Base-by-base conservation (phyloP, 2,797 vertebrate species). In the Ammospiza maritima region DNA sequence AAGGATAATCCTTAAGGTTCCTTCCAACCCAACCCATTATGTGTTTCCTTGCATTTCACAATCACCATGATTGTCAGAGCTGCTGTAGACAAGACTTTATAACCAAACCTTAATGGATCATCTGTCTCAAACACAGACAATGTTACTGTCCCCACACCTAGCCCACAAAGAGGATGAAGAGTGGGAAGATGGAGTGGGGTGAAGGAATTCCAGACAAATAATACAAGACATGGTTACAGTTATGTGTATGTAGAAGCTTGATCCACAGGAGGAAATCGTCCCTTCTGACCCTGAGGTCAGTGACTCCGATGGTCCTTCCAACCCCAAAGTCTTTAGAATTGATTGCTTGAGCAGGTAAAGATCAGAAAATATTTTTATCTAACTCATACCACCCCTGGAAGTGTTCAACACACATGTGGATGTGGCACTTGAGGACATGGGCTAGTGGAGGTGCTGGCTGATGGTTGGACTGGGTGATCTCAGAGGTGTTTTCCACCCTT, bases 361-460 rank as follows among this genome's bases (percentile, higher is more conserved):
- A 36, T 19, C 44, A 32, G 21, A 26, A 45, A 22, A 40, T 5
- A 8, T 42, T 67, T 83, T 38, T 29, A 40, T 53, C 34, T 16
- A 36, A 36, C 6, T n/a, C 25, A 44, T 7, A 2, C 3, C 26
- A 16, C 1, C 62, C 30, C 62, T 61, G 56, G 21, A 23, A 48
- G 4, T 9, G 42, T 17, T 23, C 26, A 22, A 17, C 10, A 61
- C 14, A 32, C 0, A 0, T 14, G 34, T 36, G 56, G 6, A 16
- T 18, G 40, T 30, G 40, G 40, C 40, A 13, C 53, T 22, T 7
- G 53, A 27, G 42, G 48, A 16, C 13, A 4, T 10, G 13, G 54
- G 5, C 18, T 22, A 8, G 34, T 9, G 53, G 25, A 36, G 38
- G 5, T 51, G 67, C 27, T 72, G 30, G 8, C 1, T 29, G 42